A percentile compares a stretch with the other conserved stretches of the same genome.
phyloP scores from a whole-genome alignment of 30 jellyfish, hydroid and myxozoan species.

The Catostylus mosaicus region DNA sequence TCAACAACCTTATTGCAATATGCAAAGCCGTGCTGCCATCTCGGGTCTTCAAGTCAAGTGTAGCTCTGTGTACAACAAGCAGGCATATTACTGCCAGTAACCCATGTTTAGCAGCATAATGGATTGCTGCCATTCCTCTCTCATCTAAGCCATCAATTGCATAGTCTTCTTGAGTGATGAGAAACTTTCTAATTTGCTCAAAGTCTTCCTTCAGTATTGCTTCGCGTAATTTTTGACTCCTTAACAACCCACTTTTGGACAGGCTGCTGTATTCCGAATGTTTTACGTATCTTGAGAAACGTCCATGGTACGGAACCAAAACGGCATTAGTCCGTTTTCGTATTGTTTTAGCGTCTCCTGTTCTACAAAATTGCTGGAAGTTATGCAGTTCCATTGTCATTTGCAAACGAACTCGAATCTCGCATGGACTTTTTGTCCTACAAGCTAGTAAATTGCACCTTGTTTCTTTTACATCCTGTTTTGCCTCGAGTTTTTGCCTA shows the following conservation, averaged over 20 bases:
- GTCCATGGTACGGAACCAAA: not conserved
- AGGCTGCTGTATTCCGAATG: not conserved
- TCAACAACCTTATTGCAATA: slow-evolving; percentile 5
- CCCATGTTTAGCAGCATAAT: slow-evolving; percentile 17
- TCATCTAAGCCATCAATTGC: not conserved
- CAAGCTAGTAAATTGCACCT: too few relatives aligned
- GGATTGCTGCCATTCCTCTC: slow-evolving; percentile 5
- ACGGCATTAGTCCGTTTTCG: not conserved
- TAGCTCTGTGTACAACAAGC: not conserved
- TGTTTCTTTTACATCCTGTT: too few relatives aligned
- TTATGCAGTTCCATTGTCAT: not conserved
- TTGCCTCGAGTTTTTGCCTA: too few relatives aligned
- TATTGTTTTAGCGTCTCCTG: not conserved
- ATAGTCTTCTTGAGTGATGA: not conserved
- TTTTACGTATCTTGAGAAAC: not conserved
- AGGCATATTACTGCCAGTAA: not conserved
- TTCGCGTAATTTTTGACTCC: not conserved
- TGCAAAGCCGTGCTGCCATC: slow-evolving; percentile 20
- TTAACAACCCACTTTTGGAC: not conserved
- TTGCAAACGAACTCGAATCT: not conserved
- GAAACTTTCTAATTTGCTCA: not conserved
- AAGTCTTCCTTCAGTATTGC: not conserved
- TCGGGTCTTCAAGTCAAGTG: not conserved
- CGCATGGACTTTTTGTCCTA: not conserved
- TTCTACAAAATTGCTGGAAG: not conserved